These are phyloP conservation scores for Eupleurogrammus muticus DNA, from an alignment of 2,797 vertebrate genomes.

Conservation along the genomic window DNA sequence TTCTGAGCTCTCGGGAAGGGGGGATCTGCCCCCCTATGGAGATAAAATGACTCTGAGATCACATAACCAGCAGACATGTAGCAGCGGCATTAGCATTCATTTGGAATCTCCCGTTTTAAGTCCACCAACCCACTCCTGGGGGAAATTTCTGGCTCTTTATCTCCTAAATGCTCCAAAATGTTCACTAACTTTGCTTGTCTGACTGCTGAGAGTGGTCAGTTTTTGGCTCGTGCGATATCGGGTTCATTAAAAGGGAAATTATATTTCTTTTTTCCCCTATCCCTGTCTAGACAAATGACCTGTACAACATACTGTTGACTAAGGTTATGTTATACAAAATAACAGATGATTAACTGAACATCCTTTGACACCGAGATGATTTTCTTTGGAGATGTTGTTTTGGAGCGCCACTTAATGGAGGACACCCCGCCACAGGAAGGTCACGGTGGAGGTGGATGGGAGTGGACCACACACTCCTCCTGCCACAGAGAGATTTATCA, in stretches of 20 bases:
- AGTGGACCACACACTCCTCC: slow-evolving; percentile 79
- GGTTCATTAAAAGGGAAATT: background rate
- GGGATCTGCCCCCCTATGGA: too few species aligned
- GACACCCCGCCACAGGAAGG: slow-evolving; percentile 62
- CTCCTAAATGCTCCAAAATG: too few species aligned
- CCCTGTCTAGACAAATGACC: background rate
- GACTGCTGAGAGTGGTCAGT: background rate
- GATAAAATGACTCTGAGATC: too few species aligned
- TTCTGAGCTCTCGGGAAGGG: too few species aligned
- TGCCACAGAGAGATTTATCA: slow-evolving; percentile 82
- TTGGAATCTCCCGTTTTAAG: background rate
- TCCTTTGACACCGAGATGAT: slow-evolving; percentile 5
- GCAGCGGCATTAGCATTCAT: too few species aligned
- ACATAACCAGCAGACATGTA: too few species aligned
- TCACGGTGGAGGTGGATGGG: slow-evolving; percentile 78
- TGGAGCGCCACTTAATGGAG: slow-evolving; percentile 18
- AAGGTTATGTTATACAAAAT: background rate
- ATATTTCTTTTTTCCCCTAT: background rate
- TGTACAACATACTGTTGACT: background rate
- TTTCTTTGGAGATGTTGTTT: slow-evolving; percentile 11
- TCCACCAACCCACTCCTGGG: background rate
- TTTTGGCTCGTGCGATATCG: background rate
- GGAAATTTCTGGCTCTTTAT: too few species aligned
- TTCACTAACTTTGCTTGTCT: background rate
- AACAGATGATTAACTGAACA: slow-evolving; percentile 24